phyloP scores from a whole-genome alignment of 2,888 invertebrate species.

The Cephalotes varians region DNA sequence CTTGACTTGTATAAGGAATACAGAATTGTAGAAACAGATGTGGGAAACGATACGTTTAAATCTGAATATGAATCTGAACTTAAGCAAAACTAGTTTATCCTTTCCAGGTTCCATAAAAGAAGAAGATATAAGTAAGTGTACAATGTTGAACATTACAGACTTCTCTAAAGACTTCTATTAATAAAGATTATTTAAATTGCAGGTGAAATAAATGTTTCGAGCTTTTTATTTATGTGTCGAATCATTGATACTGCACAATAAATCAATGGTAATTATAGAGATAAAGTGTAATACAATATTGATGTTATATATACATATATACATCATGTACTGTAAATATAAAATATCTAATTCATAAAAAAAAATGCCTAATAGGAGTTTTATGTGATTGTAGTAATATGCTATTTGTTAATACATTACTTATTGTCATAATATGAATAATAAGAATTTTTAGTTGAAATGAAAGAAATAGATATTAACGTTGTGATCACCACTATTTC shows the following conservation, averaged over 20 bases:
- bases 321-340: not conserved
- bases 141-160: not conserved
- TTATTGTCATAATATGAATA: conserved; percentile 27
- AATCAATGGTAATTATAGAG: not conserved
- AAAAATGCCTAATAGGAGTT: not conserved
- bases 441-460: conserved; percentile 85
- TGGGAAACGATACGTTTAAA: conserved; percentile 91
- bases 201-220: not conserved
- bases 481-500: conserved; percentile 90
- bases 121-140: conserved; percentile 84
- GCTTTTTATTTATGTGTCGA: not conserved
- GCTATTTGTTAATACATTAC: not conserved
- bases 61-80: conserved; percentile 88
- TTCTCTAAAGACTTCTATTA: not conserved
- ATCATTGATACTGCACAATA: not conserved
- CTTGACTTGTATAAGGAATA: conserved; percentile 89
- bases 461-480: conserved; percentile 89
- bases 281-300: not conserved
- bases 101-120: conserved; percentile 84
- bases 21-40: conserved; percentile 92
- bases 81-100: conserved; percentile 74
- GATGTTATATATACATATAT: not conserved
- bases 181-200: not conserved
- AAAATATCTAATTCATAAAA: not conserved
- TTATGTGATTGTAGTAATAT: conserved; percentile 8